phyloP scores from a whole-genome alignment of 2,797 vertebrate genomes.

The Sebastes kiyomatsui region DNA sequence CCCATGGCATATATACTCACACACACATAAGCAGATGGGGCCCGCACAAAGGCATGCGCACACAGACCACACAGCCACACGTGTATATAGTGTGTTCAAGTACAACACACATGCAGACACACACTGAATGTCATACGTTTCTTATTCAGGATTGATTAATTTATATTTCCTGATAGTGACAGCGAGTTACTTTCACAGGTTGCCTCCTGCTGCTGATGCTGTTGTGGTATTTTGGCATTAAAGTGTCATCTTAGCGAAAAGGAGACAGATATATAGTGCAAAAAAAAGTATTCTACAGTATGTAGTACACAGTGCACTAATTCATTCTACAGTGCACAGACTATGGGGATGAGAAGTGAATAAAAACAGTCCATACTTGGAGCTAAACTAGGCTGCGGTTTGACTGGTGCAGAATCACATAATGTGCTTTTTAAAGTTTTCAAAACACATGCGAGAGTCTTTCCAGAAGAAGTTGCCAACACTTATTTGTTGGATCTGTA shows the following conservation, averaged over 20 bases:
- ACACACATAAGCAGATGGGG: background rate
- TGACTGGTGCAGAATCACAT: slow-evolving; percentile 54
- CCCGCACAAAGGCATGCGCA: background rate
- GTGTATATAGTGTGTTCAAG: background rate
- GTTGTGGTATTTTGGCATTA: slow-evolving; percentile 8
- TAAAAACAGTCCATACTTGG: slow-evolving; percentile 53
- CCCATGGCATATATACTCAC: slow-evolving; percentile 41
- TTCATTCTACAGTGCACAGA: slow-evolving; percentile 37
- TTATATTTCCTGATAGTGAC: background rate
- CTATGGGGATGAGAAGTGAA: slow-evolving; percentile 38
- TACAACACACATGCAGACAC: background rate
- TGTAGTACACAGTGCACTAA: slow-evolving; percentile 20
- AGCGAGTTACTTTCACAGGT: background rate
- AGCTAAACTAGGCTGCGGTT: slow-evolving; percentile 60
- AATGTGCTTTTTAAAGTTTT: slow-evolving; percentile 48
- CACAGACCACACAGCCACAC: background rate
- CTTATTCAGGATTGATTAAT: slow-evolving; percentile 12
- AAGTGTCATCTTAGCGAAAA: background rate
- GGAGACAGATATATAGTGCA: background rate
- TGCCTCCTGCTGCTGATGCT: background rate
- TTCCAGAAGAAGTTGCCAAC: slow-evolving; percentile 49
- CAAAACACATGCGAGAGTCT: slow-evolving; percentile 37
- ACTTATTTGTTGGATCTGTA: slow-evolving; percentile 49
- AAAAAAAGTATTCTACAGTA: slow-evolving; percentile 1
- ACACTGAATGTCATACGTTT: slow-evolving; percentile 1